Evolutionary conservation across 2,113 vertebrate genomes (phyloP).

Genomic region (human): GRCh38 chr3:154817501-154818000

Average conservation of each 20-base stretch:
- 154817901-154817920: background rate
- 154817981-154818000: background rate
- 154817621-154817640: background rate
- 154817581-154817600: background rate
- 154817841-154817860: constrained; percentile 44
- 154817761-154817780: background rate
- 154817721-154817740: background rate
- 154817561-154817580: background rate
- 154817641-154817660: background rate
- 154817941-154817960: background rate
- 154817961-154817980: background rate
- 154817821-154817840: constrained; percentile 37
- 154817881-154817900: constrained; percentile 24
- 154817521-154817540: background rate
- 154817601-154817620: background rate
- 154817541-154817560: background rate
- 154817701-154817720: background rate
- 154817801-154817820: constrained; percentile 52
- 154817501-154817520: background rate
- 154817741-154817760: background rate
- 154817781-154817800: background rate
- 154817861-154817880: constrained; percentile 23
- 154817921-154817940: background rate
- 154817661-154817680: background rate
- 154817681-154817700: background rate